Base-by-base conservation (phyloP, 2,888 invertebrate genomes). In the Limnephilus marmoratus region DNA sequence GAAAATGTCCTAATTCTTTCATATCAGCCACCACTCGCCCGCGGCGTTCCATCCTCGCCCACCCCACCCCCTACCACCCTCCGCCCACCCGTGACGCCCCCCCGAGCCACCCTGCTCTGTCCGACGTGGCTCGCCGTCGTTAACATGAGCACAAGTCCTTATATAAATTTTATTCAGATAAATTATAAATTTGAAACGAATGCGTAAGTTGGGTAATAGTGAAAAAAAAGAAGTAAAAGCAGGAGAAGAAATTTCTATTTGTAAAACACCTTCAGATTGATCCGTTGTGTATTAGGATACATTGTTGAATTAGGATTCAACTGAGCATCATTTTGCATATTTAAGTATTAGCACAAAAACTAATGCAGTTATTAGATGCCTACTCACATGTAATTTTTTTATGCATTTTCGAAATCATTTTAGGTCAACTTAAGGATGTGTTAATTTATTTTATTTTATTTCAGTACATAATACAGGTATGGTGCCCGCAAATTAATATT, bases 1-100 rank as follows among this genome's bases (percentile, higher is more conserved):
- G 93, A 93, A 93, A 92, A 93, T 91, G 93, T 93, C 93, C 93
- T 93, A 93, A 93, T 93, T 93, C 93, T 93, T 93, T 93, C 93
- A 93, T 93, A 93, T 93, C 93, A 93, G 93, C 88, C 90, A 92
- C 91, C 92, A 91, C 91, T 93, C 90, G 93, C 93, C 91, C 86
- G 93, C 90, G 93, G 93, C 93, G 82, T 37, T 91, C 90, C 92
- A 80, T 91, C 85, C 93, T 37, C 68, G 34, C 80, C 83, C n/a
- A 12, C 9, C 68, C 7, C 82, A 15, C 45, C 12, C 12, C 9
- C 24, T 3, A 15, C 45, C 13, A 13, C 13, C 45, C 85, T 0
- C 45, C 37, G n/a, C 45, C 85, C 90, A 13, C n/a, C n/a, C n/a
- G n/a, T n/a, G n/a, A 3, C 53, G 12, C 53, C 68, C 24, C 68